A percentile compares a stretch with the other conserved stretches of the same genome.
These are phyloP conservation scores for Brenthis daphne DNA, from an alignment of 2,888 invertebrate genomes.

Conservation along the genomic window DNA sequence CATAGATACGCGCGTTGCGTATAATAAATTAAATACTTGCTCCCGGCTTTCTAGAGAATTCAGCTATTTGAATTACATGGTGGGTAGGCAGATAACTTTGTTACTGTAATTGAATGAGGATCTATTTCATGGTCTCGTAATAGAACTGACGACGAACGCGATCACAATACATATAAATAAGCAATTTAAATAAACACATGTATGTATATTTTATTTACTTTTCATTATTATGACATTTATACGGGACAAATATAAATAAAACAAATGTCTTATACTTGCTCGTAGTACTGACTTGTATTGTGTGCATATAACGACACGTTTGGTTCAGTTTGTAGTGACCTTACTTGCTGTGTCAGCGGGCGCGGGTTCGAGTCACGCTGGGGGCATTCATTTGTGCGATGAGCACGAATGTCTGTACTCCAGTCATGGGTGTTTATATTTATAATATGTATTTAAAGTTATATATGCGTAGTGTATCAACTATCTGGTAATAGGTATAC, in stretches of 20 bases:
- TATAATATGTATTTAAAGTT: too few relatives aligned
- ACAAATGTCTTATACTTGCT: not conserved
- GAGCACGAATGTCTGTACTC: too few relatives aligned
- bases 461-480: too few relatives aligned
- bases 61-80: slow-evolving; percentile 20
- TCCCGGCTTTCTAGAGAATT: slow-evolving; percentile 17
- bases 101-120: slow-evolving; percentile 16
- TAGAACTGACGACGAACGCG: slow-evolving; percentile 13
- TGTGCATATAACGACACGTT: too few relatives aligned
- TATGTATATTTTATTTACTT: slow-evolving; percentile 17
- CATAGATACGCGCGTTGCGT: slow-evolving; percentile 20
- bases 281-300: not conserved
- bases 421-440: too few relatives aligned
- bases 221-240: slow-evolving; percentile 13
- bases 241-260: slow-evolving; percentile 3
- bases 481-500: too few relatives aligned
- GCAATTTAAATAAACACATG: slow-evolving; percentile 16
- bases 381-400: too few relatives aligned
- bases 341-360: too few relatives aligned
- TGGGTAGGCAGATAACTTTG: slow-evolving; percentile 17
- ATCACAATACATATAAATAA: slow-evolving; percentile 18
- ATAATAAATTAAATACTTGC: slow-evolving; percentile 27
- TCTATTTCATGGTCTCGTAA: slow-evolving; percentile 15
- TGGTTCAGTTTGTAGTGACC: too few relatives aligned
- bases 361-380: too few relatives aligned